Evolutionary conservation across 2,113 vertebrate species (phyloP).

Genomic region (Gnathonemus echidnorhynchus): DNA sequence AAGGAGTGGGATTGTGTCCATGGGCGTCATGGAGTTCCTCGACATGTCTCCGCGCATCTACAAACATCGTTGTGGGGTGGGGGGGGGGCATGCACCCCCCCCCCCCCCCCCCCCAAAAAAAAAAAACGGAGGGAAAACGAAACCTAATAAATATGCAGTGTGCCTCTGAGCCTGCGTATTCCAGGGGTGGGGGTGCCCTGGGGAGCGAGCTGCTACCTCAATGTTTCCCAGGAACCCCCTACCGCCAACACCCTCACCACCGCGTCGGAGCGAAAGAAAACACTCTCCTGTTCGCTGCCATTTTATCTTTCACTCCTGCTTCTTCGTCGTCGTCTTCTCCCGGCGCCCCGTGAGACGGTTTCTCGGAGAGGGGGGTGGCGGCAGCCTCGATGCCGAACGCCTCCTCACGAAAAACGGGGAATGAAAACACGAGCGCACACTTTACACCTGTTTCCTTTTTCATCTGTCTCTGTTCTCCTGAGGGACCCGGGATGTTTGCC

Average conservation of each 20-base stretch:
- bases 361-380: conserved; percentile 3
- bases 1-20: background rate
- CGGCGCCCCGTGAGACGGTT: conserved; percentile 14
- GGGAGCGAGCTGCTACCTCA: conserved; percentile 21
- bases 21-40: background rate
- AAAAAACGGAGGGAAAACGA: conserved; percentile 5
- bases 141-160: conserved; percentile 25
- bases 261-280: conserved; percentile 16
- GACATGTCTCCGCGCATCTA: background rate
- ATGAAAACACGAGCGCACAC: conserved; percentile 30
- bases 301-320: conserved; percentile 1
- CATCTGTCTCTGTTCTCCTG: conserved; percentile 53
- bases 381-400: conserved; percentile 23
- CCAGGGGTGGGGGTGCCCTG: background rate
- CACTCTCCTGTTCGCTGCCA: conserved; percentile 22
- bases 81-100: no score
- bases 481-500: conserved; percentile 63
- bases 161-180: background rate
- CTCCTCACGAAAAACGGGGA: conserved; percentile 33
- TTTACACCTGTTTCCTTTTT: conserved; percentile 62
- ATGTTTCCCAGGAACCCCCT: conserved; percentile 29
- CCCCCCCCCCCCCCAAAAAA: background rate
- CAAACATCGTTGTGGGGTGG: no score
- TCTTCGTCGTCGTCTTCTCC: background rate
- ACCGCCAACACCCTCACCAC: background rate